Evolutionary conservation across 2,797 vertebrate genomes (phyloP).

Genomic region (Dicrostonyx torquatus): DNA sequence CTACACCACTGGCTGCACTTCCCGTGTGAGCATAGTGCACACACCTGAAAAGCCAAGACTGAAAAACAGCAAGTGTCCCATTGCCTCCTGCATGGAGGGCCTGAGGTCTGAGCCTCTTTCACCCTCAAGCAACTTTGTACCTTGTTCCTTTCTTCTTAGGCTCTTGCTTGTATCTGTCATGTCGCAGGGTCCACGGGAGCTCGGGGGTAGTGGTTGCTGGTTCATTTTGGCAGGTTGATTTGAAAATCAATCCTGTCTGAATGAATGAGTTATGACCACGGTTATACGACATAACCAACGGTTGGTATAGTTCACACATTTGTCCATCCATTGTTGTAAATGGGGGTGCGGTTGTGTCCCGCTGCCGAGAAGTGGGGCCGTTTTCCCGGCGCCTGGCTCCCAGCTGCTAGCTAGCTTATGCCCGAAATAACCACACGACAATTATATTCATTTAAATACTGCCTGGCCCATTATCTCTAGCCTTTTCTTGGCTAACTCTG

Average conservation of each 20-base stretch:
- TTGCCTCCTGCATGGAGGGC: neutral
- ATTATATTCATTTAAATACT: too few relatives aligned
- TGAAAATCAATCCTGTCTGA: neutral
- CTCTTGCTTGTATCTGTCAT: fast-evolving
- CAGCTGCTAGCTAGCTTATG: too few relatives aligned
- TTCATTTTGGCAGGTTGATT: neutral
- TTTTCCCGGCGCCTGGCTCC: too few relatives aligned
- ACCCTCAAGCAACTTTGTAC: fast-evolving
- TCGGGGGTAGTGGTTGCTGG: neutral
- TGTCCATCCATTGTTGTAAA: neutral
- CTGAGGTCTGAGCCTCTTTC: neutral
- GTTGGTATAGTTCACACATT: neutral
- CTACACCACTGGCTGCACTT: neutral
- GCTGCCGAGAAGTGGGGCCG: too few relatives aligned
- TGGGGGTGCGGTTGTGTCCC: too few relatives aligned
- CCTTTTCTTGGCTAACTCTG: too few relatives aligned
- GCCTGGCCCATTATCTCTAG: too few relatives aligned
- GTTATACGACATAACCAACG: neutral
- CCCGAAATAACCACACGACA: too few relatives aligned
- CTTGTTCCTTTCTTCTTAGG: neutral
- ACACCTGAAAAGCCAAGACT: conserved; percentile 33
- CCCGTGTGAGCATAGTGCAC: conserved; percentile 46
- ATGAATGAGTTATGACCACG: neutral
- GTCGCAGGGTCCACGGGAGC: neutral
- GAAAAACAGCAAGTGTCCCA: neutral